Base-by-base conservation (phyloP, 2,888 invertebrate genomes). In the Alloscopus bannaensis region DNA sequence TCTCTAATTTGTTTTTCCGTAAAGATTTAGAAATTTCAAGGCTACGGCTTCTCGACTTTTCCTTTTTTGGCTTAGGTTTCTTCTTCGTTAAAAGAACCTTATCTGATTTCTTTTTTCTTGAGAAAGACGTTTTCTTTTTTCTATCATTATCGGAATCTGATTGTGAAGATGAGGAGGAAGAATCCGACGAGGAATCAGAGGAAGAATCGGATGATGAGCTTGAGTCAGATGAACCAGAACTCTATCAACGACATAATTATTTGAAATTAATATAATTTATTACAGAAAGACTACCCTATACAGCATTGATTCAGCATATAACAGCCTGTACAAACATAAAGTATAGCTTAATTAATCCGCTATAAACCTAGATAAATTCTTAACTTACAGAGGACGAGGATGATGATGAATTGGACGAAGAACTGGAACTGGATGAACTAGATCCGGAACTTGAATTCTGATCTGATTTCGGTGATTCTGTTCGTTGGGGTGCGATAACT, bases 401-500 rank as follows among this genome's bases (percentile, higher is more conserved):
- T 13, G 68, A 65, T 4, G 73, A 69, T 1, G 79, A 70, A 18
- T 68, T 65, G 1, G 68, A 60, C 0, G 72, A 79, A 16, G 77
- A 72, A 18, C 62, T 42, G 20, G 64, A 89, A n/a, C n/a, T n/a
- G 75, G 87, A 86, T 11, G 83, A 82, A 20, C 83, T 83, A 20
- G 86, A 88, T 75, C 88, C 89, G 76, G 89, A 89, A 1, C 87
- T 86, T 22, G 64, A 62, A 59, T 66, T 72, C 3, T 57, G 64
- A 1, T 31, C 65, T 13, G 65, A 40, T 4, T 26, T 22, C 20
- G 71, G 36, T 13, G 82, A 57, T 57, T 77, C 77, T 3, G 86
- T 87, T 81, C 80, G 85, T 86, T 70, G 86, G 82, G 83, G 87
- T 85, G 4, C 89, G 88, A 80, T 85, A 78, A 65, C 88, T 20